These are phyloP conservation scores for Eristalis arbustorum DNA, from an alignment of 2,888 invertebrate genomes.

Conservation along the genomic window DNA sequence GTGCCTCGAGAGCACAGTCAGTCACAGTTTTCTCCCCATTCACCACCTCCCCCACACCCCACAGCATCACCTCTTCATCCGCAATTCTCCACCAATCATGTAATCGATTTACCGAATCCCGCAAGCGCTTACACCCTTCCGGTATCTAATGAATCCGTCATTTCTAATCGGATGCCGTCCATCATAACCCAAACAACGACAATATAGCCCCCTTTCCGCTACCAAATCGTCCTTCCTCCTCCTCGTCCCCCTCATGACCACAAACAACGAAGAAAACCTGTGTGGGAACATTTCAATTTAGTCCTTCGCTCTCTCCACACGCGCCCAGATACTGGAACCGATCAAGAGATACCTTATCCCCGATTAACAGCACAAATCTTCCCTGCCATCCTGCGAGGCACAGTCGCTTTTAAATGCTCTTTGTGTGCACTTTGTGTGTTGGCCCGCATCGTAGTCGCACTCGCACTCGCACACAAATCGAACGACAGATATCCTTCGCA, in stretches of 20 bases:
- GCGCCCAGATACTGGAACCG: background rate
- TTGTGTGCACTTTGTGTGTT: slow-evolving; percentile 37
- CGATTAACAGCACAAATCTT: slow-evolving; percentile 19
- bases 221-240: background rate
- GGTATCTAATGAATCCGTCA: background rate
- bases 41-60: too few species aligned
- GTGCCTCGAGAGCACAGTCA: too few species aligned
- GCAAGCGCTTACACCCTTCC: background rate
- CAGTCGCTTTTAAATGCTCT: slow-evolving; percentile 9
- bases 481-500: slow-evolving; percentile 29
- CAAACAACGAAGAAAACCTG: slow-evolving; percentile 14
- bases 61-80: too few species aligned
- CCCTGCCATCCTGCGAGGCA: slow-evolving; percentile 1
- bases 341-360: slow-evolving; percentile 33
- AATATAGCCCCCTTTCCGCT: background rate
- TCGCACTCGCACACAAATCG: background rate
- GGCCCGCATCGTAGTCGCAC: background rate
- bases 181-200: background rate
- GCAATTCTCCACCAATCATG: too few species aligned
- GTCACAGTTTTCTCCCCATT: too few species aligned
- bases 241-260: background rate
- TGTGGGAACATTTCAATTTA: slow-evolving; percentile 31
- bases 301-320: background rate
- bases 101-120: too few species aligned
- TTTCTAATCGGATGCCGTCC: background rate